Conservation (phyloP, 2,113 vertebrate genomes). For the Romanogobio albipinnatus region DNA sequence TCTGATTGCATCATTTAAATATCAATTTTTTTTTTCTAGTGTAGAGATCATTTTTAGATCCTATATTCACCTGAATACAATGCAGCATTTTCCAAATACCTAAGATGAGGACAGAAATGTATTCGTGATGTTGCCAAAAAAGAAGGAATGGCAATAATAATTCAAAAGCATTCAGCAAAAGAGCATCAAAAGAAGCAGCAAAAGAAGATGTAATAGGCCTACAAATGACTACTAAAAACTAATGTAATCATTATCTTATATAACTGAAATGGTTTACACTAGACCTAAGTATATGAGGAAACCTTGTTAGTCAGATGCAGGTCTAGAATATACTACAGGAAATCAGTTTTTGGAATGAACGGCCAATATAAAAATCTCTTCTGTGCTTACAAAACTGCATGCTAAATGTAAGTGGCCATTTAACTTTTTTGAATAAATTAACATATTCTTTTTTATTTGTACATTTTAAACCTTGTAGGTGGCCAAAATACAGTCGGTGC, state of each 20-base stretch:
- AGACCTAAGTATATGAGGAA: no score
- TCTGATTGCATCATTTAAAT: no score
- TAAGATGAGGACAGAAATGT: not conserved
- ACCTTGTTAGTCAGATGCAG: not conserved
- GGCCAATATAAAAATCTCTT: not conserved
- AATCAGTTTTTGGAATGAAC: not conserved
- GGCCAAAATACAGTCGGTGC: not conserved
- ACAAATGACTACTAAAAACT: not conserved
- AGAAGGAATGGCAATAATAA: not conserved
- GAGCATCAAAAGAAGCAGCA: no score
- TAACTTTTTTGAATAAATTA: not conserved
- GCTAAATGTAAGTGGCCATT: not conserved
- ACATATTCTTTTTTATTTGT: not conserved
- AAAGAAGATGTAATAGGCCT: no score
- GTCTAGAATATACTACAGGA: not conserved
- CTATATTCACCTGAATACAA: not conserved
- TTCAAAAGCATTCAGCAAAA: not conserved
- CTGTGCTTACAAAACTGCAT: no score
- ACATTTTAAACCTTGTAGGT: not conserved
- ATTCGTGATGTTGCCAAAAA: not conserved
- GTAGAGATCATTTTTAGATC: not conserved
- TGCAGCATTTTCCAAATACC: not conserved
- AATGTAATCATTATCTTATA: not conserved
- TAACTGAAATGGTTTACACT: not conserved
- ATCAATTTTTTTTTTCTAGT: no score